Base-by-base conservation (phyloP, 1,140 invertebrate genomes). In the Danaus melanippus region DNA sequence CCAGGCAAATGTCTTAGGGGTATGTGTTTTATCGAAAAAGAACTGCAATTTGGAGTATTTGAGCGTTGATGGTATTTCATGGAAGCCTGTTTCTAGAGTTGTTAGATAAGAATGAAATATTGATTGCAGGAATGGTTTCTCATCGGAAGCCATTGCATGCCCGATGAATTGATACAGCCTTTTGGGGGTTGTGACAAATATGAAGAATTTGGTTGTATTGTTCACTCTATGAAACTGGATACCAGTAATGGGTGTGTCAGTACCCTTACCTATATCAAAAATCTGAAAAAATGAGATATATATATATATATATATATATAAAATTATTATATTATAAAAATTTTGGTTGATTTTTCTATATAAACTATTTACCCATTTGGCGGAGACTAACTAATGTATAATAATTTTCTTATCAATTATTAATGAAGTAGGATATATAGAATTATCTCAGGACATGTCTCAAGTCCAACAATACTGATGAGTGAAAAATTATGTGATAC, bases 111-210 rank as follows among this genome's bases (percentile, higher is more conserved):
- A 90, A 54, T 92, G 92, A 70, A 97, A 98, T 39, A 98, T 90
- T 49, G 94, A 91, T 64, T 94, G 91, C 7, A 96, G 89, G 32
- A 95, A 88, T 0, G 94, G 93, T 58, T 93, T 93, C 47, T 97
- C 95, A 42, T 96, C 92, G 1, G 88, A 84, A 62, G 89, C 89
- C 32, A 90, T 88, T 0, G 94, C 90, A 53, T 88, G 86, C 12
- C 96, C 96, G 60, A 93, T 90, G 75, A 97, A 98, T 76, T 95
- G 94, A 86, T 97, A 97, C 45, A 98, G 87, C 54, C 93, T 89
- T 51, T 92, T 93, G 1, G 93, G 89, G 12, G 96, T 97, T 0
- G 95, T 94, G 0, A 93, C 93, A 58, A 98, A 91, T 42, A 98
- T 92, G 49, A 94, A 90, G 71, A 92, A 95, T 67, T 90, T 93